phyloP scores from a whole-genome alignment of 1,140 invertebrate genomes.

The Hesperophylax magnus region DNA sequence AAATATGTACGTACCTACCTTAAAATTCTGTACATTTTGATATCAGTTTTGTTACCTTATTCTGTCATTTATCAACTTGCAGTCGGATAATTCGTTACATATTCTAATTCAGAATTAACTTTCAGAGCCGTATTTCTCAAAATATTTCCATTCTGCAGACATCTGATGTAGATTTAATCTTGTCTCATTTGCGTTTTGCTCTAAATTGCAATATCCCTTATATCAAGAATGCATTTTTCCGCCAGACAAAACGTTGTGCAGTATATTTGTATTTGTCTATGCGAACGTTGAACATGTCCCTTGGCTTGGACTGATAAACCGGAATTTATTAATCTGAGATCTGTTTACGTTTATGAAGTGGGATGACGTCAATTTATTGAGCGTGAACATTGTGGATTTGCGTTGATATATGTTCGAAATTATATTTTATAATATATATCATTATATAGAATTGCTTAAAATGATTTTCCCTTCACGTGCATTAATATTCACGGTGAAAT shows the following conservation, averaged over 20 bases:
- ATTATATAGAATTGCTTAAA: too few species aligned
- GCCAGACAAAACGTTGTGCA: not conserved
- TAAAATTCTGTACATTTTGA: too few species aligned
- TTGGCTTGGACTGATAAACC: not conserved
- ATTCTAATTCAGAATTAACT: not conserved
- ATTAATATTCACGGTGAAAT: too few species aligned
- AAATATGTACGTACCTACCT: too few species aligned
- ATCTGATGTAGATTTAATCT: conserved; percentile 24
- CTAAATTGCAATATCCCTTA: not conserved
- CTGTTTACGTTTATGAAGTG: too few species aligned
- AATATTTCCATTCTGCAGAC: conserved; percentile 18
- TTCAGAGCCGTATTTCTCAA: not conserved
- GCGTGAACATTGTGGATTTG: too few species aligned
- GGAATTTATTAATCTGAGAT: too few species aligned
- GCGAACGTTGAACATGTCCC: not conserved
- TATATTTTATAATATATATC: too few species aligned
- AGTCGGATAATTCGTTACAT: conserved; percentile 1
- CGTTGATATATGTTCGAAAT: too few species aligned
- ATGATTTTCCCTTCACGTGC: too few species aligned
- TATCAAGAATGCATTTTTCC: conserved; percentile 23
- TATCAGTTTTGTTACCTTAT: too few species aligned
- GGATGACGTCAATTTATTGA: too few species aligned
- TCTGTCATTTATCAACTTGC: not conserved
- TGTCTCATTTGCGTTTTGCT: conserved; percentile 14
- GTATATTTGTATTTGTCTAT: not conserved